phyloP scores from a whole-genome alignment of 2,888 invertebrate species.

The Athalia circularis region DNA sequence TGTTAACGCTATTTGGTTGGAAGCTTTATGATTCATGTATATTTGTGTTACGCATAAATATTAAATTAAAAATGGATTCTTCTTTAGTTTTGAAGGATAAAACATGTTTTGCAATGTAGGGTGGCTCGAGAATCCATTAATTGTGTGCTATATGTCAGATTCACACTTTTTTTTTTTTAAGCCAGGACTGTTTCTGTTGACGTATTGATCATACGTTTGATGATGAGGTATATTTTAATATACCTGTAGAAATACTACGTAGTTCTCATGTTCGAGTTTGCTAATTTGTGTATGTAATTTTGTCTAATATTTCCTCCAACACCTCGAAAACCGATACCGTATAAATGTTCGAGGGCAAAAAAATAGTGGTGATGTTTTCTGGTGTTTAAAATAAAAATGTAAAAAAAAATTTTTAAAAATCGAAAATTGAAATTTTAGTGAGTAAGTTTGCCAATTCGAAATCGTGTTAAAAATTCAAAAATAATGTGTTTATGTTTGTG shows the following conservation, averaged over 20 bases:
- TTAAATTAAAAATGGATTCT: conserved; percentile 1
- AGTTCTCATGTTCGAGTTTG: too few species aligned
- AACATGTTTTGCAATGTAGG: conserved; percentile 3
- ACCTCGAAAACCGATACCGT: not conserved
- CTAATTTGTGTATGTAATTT: too few species aligned
- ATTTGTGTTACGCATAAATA: not conserved
- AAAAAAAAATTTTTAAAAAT: conserved; percentile 33
- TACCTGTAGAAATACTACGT: too few species aligned
- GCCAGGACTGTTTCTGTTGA: too few species aligned
- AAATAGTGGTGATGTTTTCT: not conserved
- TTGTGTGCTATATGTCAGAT: conserved; percentile 22
- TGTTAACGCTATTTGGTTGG: too few species aligned
- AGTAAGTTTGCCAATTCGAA: conserved; percentile 42
- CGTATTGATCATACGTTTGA: not conserved
- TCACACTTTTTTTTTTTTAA: not conserved
- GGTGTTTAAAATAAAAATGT: conserved; percentile 9
- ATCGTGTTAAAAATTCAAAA: conserved; percentile 42
- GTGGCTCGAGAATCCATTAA: conserved; percentile 2
- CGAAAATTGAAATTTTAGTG: conserved; percentile 20
- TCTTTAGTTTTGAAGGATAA: not conserved
- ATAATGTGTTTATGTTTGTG: conserved; percentile 39
- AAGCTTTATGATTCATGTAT: too few species aligned
- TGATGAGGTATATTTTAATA: too few species aligned
- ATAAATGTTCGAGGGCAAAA: not conserved
- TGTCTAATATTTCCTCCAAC: too few species aligned